phyloP scores from a whole-genome alignment of 2,113 vertebrate species.

The Myrmecophaga tridactyla region DNA sequence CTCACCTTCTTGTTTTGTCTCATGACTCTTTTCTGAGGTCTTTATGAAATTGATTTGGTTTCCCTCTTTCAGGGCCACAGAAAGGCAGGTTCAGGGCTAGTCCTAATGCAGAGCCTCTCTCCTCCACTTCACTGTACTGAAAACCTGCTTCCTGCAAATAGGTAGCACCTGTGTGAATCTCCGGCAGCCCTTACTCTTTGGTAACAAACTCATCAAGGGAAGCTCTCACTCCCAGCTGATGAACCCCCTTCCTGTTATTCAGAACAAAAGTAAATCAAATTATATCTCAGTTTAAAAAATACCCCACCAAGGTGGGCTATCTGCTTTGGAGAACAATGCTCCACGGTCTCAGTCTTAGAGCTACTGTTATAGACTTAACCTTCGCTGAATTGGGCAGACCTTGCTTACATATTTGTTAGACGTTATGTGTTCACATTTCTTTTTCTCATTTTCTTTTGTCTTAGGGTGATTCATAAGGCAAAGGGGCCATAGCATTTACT shows the following conservation, averaged over 20 bases:
- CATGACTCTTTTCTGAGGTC: neutral
- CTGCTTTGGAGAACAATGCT: neutral
- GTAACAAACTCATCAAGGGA: neutral
- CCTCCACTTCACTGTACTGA: neutral
- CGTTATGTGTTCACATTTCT: neutral
- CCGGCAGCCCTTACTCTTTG: neutral
- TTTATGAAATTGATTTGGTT: conserved; percentile 5
- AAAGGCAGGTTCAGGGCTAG: neutral
- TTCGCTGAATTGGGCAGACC: neutral
- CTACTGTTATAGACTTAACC: neutral
- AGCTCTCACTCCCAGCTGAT: neutral
- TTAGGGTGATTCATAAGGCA: neutral
- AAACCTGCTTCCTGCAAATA: neutral
- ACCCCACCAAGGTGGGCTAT: neutral
- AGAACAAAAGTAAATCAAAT: neutral
- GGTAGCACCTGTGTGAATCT: neutral
- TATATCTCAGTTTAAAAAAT: neutral
- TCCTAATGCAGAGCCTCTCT: neutral
- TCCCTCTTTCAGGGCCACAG: neutral
- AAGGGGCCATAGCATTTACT: neutral
- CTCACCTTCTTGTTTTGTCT: neutral
- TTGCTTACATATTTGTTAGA: neutral
- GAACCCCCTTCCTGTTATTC: neutral
- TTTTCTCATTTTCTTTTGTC: neutral
- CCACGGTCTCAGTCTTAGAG: neutral